These are phyloP conservation scores for Phrynocephalus vlangalii DNA, from an alignment of 2,797 vertebrate species.

Conservation along the genomic window DNA sequence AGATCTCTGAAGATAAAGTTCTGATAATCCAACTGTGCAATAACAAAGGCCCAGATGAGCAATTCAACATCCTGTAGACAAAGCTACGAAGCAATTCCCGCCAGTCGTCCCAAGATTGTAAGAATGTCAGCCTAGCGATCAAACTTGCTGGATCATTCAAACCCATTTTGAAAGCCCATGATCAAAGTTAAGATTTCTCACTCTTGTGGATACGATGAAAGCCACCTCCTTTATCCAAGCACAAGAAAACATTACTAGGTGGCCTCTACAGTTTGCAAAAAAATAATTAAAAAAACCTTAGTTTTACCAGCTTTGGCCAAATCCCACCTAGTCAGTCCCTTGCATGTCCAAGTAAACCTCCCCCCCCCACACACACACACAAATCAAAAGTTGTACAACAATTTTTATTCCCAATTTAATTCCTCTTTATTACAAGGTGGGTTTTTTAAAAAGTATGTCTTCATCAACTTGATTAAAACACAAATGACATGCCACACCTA, in stretches of 20 bases:
- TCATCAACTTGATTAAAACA: no score
- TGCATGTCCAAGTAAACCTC: constrained; percentile 21
- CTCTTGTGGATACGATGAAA: constrained; percentile 18
- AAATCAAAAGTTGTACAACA: constrained; percentile 20
- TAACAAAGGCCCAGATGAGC: constrained; percentile 27
- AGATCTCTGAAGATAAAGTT: constrained; percentile 35
- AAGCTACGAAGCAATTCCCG: constrained; percentile 25
- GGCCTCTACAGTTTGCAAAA: constrained; percentile 24
- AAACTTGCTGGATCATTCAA: constrained; percentile 43
- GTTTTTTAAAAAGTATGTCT: constrained; percentile 12
- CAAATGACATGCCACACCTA: neutral
- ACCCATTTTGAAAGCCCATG: constrained; percentile 26
- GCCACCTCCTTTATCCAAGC: constrained; percentile 10
- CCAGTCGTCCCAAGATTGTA: constrained; percentile 24
- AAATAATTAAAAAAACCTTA: neutral
- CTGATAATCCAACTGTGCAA: constrained; percentile 7
- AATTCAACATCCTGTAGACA: constrained; percentile 23
- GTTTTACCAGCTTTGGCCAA: constrained; percentile 28
- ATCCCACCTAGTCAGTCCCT: constrained; percentile 32
- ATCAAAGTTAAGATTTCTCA: constrained; percentile 37
- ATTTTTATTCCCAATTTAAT: neutral
- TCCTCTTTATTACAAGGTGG: constrained; percentile 6
- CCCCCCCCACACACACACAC: no score
- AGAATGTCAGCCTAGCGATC: constrained; percentile 24
- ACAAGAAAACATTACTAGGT: constrained; percentile 37